These are phyloP conservation scores for Jordanella pulchra DNA, from an alignment of 2,797 vertebrate genomes.

Conservation along the genomic window DNA sequence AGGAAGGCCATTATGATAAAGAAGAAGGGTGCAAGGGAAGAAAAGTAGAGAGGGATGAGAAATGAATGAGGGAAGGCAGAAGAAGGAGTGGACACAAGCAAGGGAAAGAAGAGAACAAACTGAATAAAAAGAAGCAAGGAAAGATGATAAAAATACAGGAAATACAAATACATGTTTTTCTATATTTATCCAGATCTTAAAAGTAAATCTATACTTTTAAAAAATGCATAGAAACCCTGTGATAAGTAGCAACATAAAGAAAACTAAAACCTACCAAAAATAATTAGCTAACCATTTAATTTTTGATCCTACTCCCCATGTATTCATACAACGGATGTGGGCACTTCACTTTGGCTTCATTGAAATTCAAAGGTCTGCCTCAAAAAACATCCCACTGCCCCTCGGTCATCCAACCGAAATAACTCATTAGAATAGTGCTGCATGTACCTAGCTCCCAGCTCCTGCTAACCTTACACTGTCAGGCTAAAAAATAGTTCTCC, in stretches of 20 bases:
- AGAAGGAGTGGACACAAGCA: background rate
- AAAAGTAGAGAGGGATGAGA: no score
- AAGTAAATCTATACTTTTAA: background rate
- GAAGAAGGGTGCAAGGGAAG: no score
- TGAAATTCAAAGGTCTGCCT: constrained; percentile 72
- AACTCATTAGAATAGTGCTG: constrained; percentile 70
- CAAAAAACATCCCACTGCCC: constrained; percentile 47
- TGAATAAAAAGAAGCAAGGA: background rate
- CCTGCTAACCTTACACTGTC: constrained; percentile 62
- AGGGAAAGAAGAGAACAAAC: no score
- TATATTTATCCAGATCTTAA: background rate
- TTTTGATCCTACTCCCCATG: constrained; percentile 27
- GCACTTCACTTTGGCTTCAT: constrained; percentile 54
- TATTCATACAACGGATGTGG: constrained; percentile 10
- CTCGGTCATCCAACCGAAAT: constrained; percentile 61
- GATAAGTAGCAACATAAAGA: background rate
- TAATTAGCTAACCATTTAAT: constrained; percentile 20
- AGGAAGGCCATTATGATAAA: no score
- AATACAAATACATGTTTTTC: background rate
- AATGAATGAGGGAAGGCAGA: no score
- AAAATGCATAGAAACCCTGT: constrained; percentile 6
- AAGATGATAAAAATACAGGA: background rate
- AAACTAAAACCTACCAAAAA: background rate
- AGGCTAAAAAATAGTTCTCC: constrained; percentile 17
- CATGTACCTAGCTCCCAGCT: constrained; percentile 47